phyloP scores from a whole-genome alignment of 2,113 vertebrate species.

The Eurypyga helias region DNA sequence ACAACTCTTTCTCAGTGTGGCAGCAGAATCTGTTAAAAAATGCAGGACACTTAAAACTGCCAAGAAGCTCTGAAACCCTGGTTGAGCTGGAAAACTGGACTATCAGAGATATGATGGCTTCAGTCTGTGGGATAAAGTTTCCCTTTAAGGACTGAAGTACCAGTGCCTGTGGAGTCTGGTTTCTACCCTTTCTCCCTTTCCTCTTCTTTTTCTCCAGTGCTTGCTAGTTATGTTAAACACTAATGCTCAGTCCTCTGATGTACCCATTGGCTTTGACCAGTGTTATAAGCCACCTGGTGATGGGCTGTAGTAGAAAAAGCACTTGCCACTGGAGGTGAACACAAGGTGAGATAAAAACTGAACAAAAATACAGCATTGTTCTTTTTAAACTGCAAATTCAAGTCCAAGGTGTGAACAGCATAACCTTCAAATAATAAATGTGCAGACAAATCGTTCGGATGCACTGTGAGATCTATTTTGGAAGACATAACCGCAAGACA shows the following conservation, averaged over 20 bases:
- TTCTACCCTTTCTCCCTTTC: background rate
- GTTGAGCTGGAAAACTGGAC: background rate
- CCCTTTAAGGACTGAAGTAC: background rate
- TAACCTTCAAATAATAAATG: slow-evolving; percentile 37
- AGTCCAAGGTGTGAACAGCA: slow-evolving; percentile 15
- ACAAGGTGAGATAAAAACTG: slow-evolving; percentile 20
- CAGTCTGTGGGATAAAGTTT: background rate
- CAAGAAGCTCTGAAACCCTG: background rate
- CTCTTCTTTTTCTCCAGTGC: background rate
- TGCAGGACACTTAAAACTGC: background rate
- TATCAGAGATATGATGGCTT: background rate
- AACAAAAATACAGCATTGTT: slow-evolving; percentile 16
- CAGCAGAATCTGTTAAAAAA: slow-evolving; percentile 48
- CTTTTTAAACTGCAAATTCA: slow-evolving; percentile 38
- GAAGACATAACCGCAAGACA: background rate
- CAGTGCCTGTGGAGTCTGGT: background rate
- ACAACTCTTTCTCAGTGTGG: slow-evolving; percentile 36
- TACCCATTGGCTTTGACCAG: background rate
- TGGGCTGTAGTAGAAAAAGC: background rate
- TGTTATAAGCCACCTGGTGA: background rate
- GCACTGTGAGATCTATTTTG: background rate
- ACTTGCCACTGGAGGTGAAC: background rate
- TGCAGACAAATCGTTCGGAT: background rate
- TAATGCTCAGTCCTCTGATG: background rate
- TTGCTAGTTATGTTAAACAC: background rate